Conservation (phyloP, 2,113 vertebrate species). For the Petaurus breviceps region DNA sequence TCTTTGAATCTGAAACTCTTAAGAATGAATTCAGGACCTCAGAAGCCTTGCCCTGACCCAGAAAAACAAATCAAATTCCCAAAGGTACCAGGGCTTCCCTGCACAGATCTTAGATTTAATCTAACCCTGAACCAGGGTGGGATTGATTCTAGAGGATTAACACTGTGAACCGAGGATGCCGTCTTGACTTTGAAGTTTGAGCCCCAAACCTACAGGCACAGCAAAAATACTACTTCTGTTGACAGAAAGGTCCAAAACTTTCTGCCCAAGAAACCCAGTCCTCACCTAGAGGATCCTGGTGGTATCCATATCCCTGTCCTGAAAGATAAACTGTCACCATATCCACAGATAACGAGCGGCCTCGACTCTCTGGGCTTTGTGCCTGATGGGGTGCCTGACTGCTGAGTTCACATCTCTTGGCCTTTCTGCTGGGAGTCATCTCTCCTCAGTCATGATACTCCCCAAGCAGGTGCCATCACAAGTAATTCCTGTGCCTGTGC, state of each 20-base stretch:
- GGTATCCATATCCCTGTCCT: neutral
- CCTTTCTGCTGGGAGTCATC: no score
- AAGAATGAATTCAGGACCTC: neutral
- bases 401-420: neutral
- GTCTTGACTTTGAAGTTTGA: neutral
- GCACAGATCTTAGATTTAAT: neutral
- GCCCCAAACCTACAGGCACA: neutral
- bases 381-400: neutral
- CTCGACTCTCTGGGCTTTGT: no score
- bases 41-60: neutral
- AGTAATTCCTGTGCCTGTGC: neutral
- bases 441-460: neutral
- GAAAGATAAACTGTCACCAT: neutral
- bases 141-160: neutral
- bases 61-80: neutral
- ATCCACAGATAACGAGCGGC: neutral
- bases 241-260: neutral
- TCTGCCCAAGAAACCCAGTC: neutral
- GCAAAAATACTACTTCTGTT: neutral
- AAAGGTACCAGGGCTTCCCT: neutral
- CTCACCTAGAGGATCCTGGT: neutral
- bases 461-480: neutral
- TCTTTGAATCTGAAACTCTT: neutral
- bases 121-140: no score
- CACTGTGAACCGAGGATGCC: neutral